These are phyloP conservation scores for Helleia helle DNA, from an alignment of 2,888 invertebrate species.

Conservation along the genomic window DNA sequence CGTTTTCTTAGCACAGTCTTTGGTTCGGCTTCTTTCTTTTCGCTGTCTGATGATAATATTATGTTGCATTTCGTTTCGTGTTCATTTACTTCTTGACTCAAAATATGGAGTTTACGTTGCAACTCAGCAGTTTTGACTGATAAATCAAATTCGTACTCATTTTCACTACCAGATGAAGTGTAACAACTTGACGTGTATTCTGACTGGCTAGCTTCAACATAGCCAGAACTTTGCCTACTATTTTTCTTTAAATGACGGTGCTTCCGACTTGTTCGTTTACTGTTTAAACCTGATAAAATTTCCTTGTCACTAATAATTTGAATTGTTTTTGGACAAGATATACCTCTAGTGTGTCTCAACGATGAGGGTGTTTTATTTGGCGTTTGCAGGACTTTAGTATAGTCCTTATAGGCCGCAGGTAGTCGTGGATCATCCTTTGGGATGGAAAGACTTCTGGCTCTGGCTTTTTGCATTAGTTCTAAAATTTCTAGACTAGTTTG, in stretches of 20 bases:
- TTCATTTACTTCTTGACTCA: constrained; percentile 52
- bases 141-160: constrained; percentile 66
- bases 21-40: constrained; percentile 21
- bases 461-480: constrained; percentile 61
- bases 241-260: constrained; percentile 42
- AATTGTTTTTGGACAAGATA: constrained; percentile 69
- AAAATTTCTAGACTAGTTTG: constrained; percentile 64
- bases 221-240: constrained; percentile 59
- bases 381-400: constrained; percentile 66
- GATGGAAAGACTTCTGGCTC: constrained; percentile 64
- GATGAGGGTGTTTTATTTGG: constrained; percentile 64
- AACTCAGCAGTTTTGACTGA: constrained; percentile 59
- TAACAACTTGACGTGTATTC: constrained; percentile 70
- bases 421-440: constrained; percentile 65
- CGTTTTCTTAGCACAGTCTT: constrained; percentile 45
- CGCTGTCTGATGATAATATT: constrained; percentile 32
- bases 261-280: constrained; percentile 38
- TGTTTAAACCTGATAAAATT: constrained; percentile 64
- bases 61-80: constrained; percentile 36
- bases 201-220: constrained; percentile 67
- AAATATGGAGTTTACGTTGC: constrained; percentile 52
- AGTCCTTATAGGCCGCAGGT: constrained; percentile 41
- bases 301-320: constrained; percentile 67
- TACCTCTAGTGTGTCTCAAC: constrained; percentile 48
- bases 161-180: constrained; percentile 66